A percentile compares a stretch with the other conserved stretches of the same genome.
Evolutionary conservation across 92 coral and sea anemone genomes (phyloP).

Genomic region (Montipora capitata): DNA sequence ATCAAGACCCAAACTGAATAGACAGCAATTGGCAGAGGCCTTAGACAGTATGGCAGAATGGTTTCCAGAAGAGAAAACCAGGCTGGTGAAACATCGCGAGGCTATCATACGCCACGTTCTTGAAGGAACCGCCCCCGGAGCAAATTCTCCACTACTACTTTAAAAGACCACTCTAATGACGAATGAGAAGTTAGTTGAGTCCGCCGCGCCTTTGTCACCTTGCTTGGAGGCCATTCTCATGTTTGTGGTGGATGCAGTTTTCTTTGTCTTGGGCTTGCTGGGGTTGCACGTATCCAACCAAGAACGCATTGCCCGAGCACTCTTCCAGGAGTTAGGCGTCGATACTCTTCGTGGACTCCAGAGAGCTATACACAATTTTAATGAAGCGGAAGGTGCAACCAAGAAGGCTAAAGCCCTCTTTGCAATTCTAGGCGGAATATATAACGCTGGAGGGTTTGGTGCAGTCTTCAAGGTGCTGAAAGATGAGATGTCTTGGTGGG

Average conservation of each 20-base stretch:
- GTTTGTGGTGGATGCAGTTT: background rate
- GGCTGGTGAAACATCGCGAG: background rate
- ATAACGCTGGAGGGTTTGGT: constrained; percentile 26
- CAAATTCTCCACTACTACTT: background rate
- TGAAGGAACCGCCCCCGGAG: background rate
- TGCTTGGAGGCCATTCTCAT: background rate
- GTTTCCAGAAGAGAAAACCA: constrained; percentile 14
- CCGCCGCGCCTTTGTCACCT: background rate
- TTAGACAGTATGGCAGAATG: background rate
- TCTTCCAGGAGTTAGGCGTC: background rate
- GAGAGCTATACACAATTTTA: constrained; percentile 17
- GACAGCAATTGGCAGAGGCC: background rate
- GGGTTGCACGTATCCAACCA: constrained; percentile 9
- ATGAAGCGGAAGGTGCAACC: constrained; percentile 25
- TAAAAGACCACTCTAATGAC: background rate
- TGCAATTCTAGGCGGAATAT: background rate
- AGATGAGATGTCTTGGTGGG: constrained; percentile 60
- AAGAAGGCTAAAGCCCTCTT: constrained; percentile 43
- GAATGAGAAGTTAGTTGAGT: background rate
- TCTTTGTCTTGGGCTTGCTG: background rate
- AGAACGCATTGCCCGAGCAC: background rate
- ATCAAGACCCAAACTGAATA: background rate
- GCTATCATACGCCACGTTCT: background rate
- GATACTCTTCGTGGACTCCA: constrained; percentile 23
- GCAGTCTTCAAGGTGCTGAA: constrained; percentile 46